Percentiles rank a stretch among this genome's conserved stretches.
Evolutionary conservation across 2,113 vertebrate species (phyloP).

Genomic region (Rhadina sibilatrix): DNA sequence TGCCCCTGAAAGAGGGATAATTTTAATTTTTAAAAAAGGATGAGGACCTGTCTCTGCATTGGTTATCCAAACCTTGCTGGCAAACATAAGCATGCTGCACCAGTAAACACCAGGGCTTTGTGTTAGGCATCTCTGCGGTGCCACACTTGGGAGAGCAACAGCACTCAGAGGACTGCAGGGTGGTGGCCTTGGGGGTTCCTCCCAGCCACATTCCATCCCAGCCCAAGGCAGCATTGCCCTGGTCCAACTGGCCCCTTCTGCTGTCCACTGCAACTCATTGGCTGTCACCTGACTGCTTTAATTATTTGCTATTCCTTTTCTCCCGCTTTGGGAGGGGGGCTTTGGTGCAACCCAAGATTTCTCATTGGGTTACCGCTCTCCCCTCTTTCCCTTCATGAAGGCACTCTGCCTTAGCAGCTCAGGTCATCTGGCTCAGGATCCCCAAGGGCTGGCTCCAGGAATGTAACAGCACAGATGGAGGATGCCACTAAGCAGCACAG

Average conservation of each 20-base stretch:
- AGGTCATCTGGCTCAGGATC: neutral
- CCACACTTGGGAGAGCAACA: neutral
- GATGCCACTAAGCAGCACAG: neutral
- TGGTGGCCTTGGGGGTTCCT: neutral
- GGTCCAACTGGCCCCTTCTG: neutral
- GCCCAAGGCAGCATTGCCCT: neutral
- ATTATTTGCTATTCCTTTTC: neutral
- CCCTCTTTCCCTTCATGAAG: neutral
- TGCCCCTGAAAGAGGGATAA: neutral
- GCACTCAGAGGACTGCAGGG: neutral
- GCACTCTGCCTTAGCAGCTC: neutral
- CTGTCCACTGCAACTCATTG: rapidly evolving
- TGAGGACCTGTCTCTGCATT: neutral
- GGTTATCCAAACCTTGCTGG: neutral
- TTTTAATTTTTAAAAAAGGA: neutral
- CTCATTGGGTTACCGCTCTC: neutral
- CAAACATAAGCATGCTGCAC: neutral
- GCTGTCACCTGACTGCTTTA: neutral
- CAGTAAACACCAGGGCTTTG: neutral
- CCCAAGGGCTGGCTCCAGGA: neutral
- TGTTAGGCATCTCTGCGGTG: rapidly evolving
- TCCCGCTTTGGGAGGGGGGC: neutral
- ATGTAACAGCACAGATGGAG: neutral
- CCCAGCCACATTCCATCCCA: neutral
- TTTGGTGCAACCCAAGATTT: neutral